Evolutionary conservation across 2,797 vertebrate species (phyloP), one percentile per base, ranked within the genome.

Genomic region (Manis pentadactyla): DNA sequence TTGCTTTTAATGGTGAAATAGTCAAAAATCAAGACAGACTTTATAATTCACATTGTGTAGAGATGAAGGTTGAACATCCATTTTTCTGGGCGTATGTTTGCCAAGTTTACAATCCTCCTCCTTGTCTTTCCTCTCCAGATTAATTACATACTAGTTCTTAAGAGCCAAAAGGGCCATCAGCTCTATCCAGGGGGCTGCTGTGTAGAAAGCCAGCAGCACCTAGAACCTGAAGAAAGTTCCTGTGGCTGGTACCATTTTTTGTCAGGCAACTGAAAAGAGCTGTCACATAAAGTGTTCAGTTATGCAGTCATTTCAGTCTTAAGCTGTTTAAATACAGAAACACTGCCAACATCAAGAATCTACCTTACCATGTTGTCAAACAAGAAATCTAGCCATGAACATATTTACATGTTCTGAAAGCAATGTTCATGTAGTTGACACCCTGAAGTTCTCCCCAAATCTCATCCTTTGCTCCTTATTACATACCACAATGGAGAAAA

Each of bases 321-420:
- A 96, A 90, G 61, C 74, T 82, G 68, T 96, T 96, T 93, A 73
- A 85, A 75, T 86, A 93, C 59, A 82, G 90, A 93, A 95, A 66
- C 5, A 27, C 46, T 97, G 96, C 95, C 96, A 96, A 85, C 34
- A 88, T 93, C 91, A 88, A 79, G 27, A 39, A 79, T 96, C 87
- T 96, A 66, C 97, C 88, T 97, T 90, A 71, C 90, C 51, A 27
- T 92, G 77, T 96, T 96, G 88, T 74, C 71, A 95, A 57, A 71
- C 92, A 96, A 97, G 88, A 95, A 97, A 97, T 90, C 64, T 96
- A 93, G 61, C 90, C 94, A 92, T 86, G 78, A 90, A 78, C 69
- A 46, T 85, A 77, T 95, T 87, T 94, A 78, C 68, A 64, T 77
- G 51, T 85, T 96, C 25, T 94, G 73, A 74, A 79, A 92, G 39